Conservation (phyloP, 2,888 invertebrate species). For the Neoitamus cyanurus region DNA sequence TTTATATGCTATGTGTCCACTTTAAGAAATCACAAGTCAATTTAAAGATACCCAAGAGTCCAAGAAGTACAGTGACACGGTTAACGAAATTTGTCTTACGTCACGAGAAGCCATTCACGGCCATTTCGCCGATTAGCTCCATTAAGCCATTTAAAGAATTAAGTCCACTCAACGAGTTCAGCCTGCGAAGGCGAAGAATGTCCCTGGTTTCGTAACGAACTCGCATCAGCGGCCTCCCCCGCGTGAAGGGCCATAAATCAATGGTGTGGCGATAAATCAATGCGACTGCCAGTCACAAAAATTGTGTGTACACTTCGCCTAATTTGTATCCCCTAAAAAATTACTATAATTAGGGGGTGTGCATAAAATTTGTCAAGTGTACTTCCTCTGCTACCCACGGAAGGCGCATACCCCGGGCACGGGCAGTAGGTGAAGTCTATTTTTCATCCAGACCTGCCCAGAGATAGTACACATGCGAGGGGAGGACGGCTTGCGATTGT, state of each 20-base stretch:
- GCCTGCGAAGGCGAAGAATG: not conserved
- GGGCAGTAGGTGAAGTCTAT: conserved; percentile 54
- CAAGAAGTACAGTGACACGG: not conserved
- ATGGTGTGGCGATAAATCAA: conserved; percentile 27
- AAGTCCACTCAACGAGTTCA: not conserved
- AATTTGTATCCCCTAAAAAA: conserved; percentile 47
- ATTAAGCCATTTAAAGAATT: not conserved
- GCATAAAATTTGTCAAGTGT: conserved; percentile 56
- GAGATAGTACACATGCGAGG: conserved; percentile 43
- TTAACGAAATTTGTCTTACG: not conserved
- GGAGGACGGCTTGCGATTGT: not conserved
- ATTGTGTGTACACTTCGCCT: conserved; percentile 37
- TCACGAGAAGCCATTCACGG: not conserved
- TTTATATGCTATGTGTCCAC: no score
- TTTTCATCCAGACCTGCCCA: conserved; percentile 53
- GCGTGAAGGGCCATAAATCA: not conserved
- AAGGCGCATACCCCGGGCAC: conserved; percentile 47
- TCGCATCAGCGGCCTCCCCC: not conserved
- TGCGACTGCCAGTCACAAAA: conserved; percentile 21
- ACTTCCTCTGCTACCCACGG: conserved; percentile 54
- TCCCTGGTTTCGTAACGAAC: not conserved
- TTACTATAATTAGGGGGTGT: conserved; percentile 48
- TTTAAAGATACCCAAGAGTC: not conserved
- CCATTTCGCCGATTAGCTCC: not conserved
- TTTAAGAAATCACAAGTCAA: not conserved